Evolutionary conservation across 2,113 vertebrate genomes (phyloP).

Genomic region (Cairina moschata): DNA sequence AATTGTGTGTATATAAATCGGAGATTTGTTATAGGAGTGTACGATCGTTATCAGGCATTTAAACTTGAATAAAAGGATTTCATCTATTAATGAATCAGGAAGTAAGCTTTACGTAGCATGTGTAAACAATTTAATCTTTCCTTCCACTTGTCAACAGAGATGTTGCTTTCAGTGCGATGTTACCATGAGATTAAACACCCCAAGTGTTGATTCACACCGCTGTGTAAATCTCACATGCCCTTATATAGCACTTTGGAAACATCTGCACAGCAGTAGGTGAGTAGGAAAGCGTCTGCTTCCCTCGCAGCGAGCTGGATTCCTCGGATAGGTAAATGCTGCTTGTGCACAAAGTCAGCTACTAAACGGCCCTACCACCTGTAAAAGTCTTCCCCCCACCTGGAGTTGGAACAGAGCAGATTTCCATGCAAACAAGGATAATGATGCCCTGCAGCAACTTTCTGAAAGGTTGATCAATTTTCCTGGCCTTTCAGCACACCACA

Average conservation of each 20-base stretch:
- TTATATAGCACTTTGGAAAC: background rate
- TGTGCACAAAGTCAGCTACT: background rate
- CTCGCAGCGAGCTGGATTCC: background rate
- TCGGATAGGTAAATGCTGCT: accelerated
- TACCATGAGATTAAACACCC: background rate
- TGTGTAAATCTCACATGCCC: background rate
- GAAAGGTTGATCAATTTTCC: background rate
- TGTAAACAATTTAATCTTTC: slow-evolving; percentile 54
- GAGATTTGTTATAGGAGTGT: background rate
- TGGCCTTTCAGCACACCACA: background rate
- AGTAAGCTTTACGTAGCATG: slow-evolving; percentile 16
- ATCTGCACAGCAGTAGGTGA: background rate
- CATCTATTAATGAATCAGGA: slow-evolving; percentile 61
- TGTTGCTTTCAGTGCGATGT: background rate
- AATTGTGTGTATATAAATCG: slow-evolving; percentile 27
- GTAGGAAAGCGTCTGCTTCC: background rate
- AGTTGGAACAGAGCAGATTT: background rate
- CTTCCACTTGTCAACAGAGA: slow-evolving; percentile 29
- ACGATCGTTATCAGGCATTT: slow-evolving; percentile 52
- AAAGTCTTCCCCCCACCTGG: background rate
- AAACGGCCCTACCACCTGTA: background rate
- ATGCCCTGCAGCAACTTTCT: background rate
- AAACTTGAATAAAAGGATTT: slow-evolving; percentile 33
- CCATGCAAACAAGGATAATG: background rate
- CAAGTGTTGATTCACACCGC: background rate